Base-by-base conservation (phyloP, 1,140 invertebrate species). In the Lysiphlebus fabarum region DNA sequence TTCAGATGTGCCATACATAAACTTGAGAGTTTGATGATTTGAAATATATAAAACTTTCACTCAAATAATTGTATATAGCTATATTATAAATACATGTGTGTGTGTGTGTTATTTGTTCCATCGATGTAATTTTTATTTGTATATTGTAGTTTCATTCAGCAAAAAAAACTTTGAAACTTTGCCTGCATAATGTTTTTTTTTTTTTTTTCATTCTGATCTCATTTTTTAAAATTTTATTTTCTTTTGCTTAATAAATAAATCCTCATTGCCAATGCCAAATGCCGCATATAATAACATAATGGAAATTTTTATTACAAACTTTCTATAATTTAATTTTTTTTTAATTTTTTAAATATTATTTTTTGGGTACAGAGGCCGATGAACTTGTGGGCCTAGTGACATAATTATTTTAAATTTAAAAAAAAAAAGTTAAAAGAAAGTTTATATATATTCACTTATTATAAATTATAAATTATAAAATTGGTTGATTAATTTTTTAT, bases 251-350 rank as follows among this genome's bases (percentile, higher is more conserved):
- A n/a, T 26, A 26, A 26, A 26, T 11, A 45, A 49, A 57, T 59
- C 60, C 57, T 62, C 64, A 61, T 61, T 69, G 61, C 62, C 69
- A 69, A 71, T 68, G 69, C 68, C 65, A 66, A 66, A 67, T 70
- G 67, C 65, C 70, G 57, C 42, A 33, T 45, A 63, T 36, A 36
- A 33, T 37, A 65, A 62, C 62, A 63, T 33, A 68, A 56, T 61
- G 57, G 63, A 66, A 54, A 64, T 62, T 68, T 66, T 62, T 65
- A 61, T 69, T 59, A 63, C 36, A n/a, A 51, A 51, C 49, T 51
- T 36, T n/a, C 42, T 40, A 34, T 37, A 12, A 41, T 50, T 41
- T 42, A 50, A 14, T 49, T 42, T 34, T 17, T 53, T 59, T 56
- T 57, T 44, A 10, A 44, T 38, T 17, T 17, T 43, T 44, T 48